A percentile compares a stretch with the other conserved stretches of the same genome.
These are phyloP conservation scores for Clitarchus hookeri DNA, from an alignment of 2,888 invertebrate genomes.

Conservation along the genomic window DNA sequence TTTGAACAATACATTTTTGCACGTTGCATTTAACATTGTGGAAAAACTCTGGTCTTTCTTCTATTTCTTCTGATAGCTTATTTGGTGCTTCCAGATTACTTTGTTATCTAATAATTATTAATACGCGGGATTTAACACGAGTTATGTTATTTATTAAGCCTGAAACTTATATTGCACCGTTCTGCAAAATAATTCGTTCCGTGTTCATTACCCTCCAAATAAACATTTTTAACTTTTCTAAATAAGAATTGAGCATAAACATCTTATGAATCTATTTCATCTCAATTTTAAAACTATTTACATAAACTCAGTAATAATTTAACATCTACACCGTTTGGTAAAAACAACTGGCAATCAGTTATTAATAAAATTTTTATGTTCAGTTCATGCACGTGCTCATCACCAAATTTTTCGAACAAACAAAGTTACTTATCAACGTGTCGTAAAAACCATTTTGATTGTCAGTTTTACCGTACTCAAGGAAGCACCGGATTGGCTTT, in stretches of 20 bases:
- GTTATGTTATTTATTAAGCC: too few relatives aligned
- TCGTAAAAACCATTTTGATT: not conserved
- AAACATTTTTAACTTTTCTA: too few relatives aligned
- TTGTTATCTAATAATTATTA: not conserved
- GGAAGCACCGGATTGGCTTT: constrained; percentile 14
- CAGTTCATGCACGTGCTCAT: too few relatives aligned
- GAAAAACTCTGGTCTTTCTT: constrained; percentile 42
- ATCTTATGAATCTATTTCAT: not conserved
- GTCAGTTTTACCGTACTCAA: not conserved
- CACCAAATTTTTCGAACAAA: too few relatives aligned
- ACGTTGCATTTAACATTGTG: constrained; percentile 38
- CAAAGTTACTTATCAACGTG: too few relatives aligned
- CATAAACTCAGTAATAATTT: not conserved
- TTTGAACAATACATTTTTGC: constrained; percentile 25
- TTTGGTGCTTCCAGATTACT: constrained; percentile 35
- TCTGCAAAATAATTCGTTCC: not conserved
- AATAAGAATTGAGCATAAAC: too few relatives aligned
- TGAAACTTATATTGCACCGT: too few relatives aligned
- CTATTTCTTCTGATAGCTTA: constrained; percentile 31
- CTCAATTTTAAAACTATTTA: not conserved
- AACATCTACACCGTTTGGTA: not conserved
- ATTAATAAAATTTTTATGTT: too few relatives aligned
- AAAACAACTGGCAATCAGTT: not conserved
- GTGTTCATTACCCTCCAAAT: not conserved
- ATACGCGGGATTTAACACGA: not conserved